Percentiles rank a stretch among this genome's conserved stretches.
These are phyloP conservation scores for Myripristis murdjan DNA, from an alignment of 2,797 vertebrate species.

Conservation along the genomic window DNA sequence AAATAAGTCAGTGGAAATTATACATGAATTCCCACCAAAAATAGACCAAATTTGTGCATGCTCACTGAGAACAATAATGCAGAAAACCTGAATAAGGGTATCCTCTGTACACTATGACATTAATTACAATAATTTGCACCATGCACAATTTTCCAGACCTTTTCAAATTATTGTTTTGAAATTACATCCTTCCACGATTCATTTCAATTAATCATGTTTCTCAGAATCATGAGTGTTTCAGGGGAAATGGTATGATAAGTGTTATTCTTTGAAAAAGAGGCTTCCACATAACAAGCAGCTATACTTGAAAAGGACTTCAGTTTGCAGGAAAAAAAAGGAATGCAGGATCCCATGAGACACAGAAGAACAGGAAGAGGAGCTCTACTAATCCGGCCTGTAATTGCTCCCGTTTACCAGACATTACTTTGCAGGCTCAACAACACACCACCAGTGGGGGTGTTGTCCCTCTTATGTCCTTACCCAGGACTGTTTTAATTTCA, in stretches of 20 bases:
- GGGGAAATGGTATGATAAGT: conserved; percentile 18
- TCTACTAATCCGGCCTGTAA: conserved; percentile 63
- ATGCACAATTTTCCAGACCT: neutral
- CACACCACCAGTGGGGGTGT: conserved; percentile 32
- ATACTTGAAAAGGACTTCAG: conserved; percentile 29
- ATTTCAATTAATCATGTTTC: conserved; percentile 36
- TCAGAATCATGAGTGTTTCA: conserved; percentile 6
- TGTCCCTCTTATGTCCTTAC: conserved; percentile 38
- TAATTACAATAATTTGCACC: conserved; percentile 2
- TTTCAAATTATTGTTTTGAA: neutral
- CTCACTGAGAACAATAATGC: conserved; percentile 24
- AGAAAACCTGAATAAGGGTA: conserved; percentile 1
- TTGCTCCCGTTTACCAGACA: conserved; percentile 61
- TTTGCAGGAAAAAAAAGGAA: conserved; percentile 38
- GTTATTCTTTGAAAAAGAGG: conserved; percentile 12
- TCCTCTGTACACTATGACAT: neutral
- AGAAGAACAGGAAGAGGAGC: conserved; percentile 27
- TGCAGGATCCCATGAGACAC: conserved; percentile 28
- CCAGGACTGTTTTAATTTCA: conserved; percentile 51
- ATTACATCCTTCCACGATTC: neutral
- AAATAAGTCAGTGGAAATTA: conserved; percentile 57
- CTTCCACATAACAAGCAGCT: conserved; percentile 13
- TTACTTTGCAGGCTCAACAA: conserved; percentile 57
- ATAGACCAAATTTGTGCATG: conserved; percentile 34
- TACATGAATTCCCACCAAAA: conserved; percentile 60